Base-by-base conservation (phyloP, 2,888 invertebrate genomes). In the Hemaris fuciformis region DNA sequence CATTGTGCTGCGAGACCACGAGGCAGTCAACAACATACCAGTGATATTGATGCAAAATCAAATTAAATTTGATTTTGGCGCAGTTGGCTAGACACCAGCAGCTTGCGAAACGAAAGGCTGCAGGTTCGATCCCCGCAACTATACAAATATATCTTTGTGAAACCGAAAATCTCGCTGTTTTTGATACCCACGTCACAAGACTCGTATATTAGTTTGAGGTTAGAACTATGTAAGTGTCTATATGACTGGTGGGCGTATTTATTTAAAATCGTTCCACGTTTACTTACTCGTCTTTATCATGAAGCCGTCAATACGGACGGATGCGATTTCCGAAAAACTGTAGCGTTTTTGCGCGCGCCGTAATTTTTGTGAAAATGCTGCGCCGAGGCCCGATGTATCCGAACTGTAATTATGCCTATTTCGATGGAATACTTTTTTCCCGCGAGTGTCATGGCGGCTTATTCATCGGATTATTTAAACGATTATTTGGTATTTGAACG, bases 321-420 rank as follows among this genome's bases (percentile, higher is more conserved):
- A 76, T 79, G 76, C 75, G 65, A 67, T 86, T 84, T 85, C 79
- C 80, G 76, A 86, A 87, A 60, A 60, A 83, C 80, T 76, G 77
- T 66, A 62, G 43, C 60, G 65, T 83, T 85, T 89, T 90, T 90
- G 79, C 58, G 38, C 60, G 53, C 63, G 63, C 64, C 41, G 86
- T 81, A 87, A 89, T 88, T 89, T 89, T 85, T 79, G 77, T 85
- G 80, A 89, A 89, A 87, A 87, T 83, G 81, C 73, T 62, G 53
- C 71, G 71, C 72, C 71, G 69, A 65, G 74, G 64, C 69, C 25
- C n/a, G n/a, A 23, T 10, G 15, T 53, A 75, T 75, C 66, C 71
- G 75, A 76, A 72, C 78, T 73, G 84, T 87, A 89, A 91, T 90
- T 89, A 88, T 85, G 77, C 88, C 84, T 89, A 89, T 88, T 89